Percentiles rank a stretch among this genome's conserved stretches.
phyloP scores from a whole-genome alignment of 2,113 vertebrate species.

The Chroicocephalus ridibundus region DNA sequence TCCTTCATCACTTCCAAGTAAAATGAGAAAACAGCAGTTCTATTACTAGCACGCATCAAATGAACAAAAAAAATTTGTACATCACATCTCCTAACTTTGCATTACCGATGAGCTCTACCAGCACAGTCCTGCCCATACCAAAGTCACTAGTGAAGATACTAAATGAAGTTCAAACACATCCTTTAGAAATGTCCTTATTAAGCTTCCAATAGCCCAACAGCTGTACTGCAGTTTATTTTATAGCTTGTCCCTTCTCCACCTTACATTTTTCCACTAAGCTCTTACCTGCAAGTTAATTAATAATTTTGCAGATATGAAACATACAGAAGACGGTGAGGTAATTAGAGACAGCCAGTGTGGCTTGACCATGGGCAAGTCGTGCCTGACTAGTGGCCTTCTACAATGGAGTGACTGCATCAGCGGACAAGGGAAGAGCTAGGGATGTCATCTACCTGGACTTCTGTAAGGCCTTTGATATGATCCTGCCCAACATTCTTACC shows the following conservation, averaged over 20 bases:
- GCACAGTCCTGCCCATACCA: background rate
- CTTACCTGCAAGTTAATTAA: background rate
- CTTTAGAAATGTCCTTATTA: background rate
- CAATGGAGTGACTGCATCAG: rapidly evolving
- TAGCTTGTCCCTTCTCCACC: background rate
- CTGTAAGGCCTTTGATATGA: background rate
- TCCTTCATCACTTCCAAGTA: background rate
- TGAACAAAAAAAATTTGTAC: background rate
- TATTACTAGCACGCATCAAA: background rate
- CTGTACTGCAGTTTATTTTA: background rate
- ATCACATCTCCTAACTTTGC: background rate
- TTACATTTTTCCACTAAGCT: background rate
- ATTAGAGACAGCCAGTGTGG: background rate
- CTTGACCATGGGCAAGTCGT: background rate
- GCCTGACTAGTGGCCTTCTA: background rate
- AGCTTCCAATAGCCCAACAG: background rate
- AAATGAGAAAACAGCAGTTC: background rate
- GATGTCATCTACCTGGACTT: background rate
- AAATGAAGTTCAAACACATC: background rate
- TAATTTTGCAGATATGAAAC: background rate
- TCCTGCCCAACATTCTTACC: background rate
- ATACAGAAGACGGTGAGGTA: background rate
- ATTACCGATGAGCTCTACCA: background rate
- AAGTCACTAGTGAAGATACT: background rate
- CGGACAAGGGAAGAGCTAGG: background rate